A percentile compares a stretch with the other conserved stretches of the same genome.
phyloP scores from a whole-genome alignment of 2,113 vertebrate species.

The Columba janthina region DNA sequence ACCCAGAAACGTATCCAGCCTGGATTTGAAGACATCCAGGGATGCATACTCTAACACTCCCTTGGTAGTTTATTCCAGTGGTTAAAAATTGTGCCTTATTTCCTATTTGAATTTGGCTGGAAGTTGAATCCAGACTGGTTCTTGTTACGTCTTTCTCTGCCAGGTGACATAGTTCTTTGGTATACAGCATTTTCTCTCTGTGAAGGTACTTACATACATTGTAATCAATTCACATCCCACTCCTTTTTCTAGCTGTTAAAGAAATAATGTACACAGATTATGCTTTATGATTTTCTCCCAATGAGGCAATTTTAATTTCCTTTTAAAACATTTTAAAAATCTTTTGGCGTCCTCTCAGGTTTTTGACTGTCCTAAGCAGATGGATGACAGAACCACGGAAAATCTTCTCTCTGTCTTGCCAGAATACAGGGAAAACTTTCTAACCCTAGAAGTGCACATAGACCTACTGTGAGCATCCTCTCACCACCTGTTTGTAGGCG shows the following conservation, averaged over 20 bases:
- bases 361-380: not conserved
- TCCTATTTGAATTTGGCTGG: constrained; percentile 27
- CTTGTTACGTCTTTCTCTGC: not conserved
- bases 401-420: not conserved
- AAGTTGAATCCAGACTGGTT: not conserved
- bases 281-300: not conserved
- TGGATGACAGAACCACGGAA: not conserved
- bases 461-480: not conserved
- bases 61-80: constrained; percentile 17
- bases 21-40: constrained; percentile 1
- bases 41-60: not conserved
- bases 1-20: not conserved
- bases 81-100: constrained; percentile 41
- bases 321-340: not conserved
- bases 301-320: not conserved
- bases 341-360: not conserved
- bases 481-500: accelerated
- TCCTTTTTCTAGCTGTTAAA: not conserved
- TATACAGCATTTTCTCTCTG: not conserved
- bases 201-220: not conserved
- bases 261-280: not conserved
- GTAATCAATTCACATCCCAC: not conserved
- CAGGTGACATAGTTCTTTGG: not conserved
- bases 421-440: not conserved
- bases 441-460: not conserved